Evolutionary conservation across 2,888 invertebrate genomes (phyloP), one percentile per base, ranked within the genome.

Genomic region (Arrhopalites spinosus): DNA sequence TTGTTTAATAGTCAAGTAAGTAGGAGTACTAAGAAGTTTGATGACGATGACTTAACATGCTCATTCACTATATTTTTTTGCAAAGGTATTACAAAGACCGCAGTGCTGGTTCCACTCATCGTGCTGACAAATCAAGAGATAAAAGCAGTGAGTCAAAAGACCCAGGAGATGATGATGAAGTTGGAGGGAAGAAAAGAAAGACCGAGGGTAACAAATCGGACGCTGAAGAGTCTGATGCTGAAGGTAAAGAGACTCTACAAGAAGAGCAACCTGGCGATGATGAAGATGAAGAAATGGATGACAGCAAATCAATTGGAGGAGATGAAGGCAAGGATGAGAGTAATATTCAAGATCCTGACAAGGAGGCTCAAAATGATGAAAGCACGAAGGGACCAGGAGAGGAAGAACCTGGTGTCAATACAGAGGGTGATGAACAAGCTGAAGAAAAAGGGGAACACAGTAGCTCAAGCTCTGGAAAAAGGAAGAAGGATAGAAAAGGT

Each of bases 371-470:
- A 27, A 43, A 77, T 0, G 79, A 77, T 68, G 79, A 77, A 56
- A 75, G 74, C 15, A 11, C 11, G 77, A 76, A 17, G 78, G 77
- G n/a, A 23, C 77, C 77, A 64, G 76, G 75, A 29, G 78, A 78
- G 0, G 25, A 67, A 43, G 43, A 36, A 67, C 36, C 45, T 15
- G 67, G 20, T 50, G 29, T 56, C 73, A 77, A 23, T 50, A n/a
- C 50, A 2, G 78, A 77, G n/a, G 74, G 50, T 45, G 77, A 71
- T 61, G 36, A 70, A 20, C 69, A 50, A 11, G 68, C 23, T 20
- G 71, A 53, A n/a, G 61, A 67, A 1, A 68, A 56, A 68, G 50
- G 56, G 2, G 56, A 56, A 53, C 13, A 27, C 23, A 50, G 5
- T 73, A 72, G 25, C 43, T 43, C 25, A 71, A 72, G 61, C 69